Evolutionary conservation across 1,140 invertebrate species (phyloP), one percentile per base, ranked within the genome.

Genomic region (Diachasmimorpha longicaudata): DNA sequence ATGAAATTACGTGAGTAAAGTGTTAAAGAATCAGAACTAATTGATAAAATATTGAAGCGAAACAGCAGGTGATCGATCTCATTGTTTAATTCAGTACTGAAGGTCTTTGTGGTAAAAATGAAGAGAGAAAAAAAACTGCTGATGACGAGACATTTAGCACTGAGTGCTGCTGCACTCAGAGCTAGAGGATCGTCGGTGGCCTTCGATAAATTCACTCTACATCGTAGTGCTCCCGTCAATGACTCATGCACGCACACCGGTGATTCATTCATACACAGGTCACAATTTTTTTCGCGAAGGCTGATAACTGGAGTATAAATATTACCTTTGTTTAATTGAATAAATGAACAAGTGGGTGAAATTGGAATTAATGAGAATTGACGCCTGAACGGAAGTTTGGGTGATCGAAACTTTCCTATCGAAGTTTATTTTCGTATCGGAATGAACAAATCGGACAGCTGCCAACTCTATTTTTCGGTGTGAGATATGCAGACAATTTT

Each of bases 131-230:
- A 31, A 67, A 36, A 67, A 31, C 13, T 31, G 6, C 8, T 67
- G n/a, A 67, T 31, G 23, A 23, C 19, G 23, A 31, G 8, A 67
- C 10, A 14, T 67, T 9, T 19, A 19, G 9, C 37, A 69, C 4
- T 16, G 42, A 72, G 70, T 72, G 23, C 70, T 25, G 10, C n/a
- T 72, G 70, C 46, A 72, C 70, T 36, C 36, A 31, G 31, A 52
- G 46, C 6, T 72, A 13, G 46, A 70, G 23, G 46, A 46, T 52
- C 42, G 70, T 31, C 70, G 46, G 8, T 72, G 70, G 70, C 70
- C 70, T 72, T 72, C 46, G 46, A 72, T 72, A 46, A 36, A 72
- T 55, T 55, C 36, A 36, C 48, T 52, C 48, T 52, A 52, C n/a
- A 52, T 52, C 48, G 48, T 19, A 52, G n/a, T 16, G n/a, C 48